Conservation (phyloP, 2,888 invertebrate species). For the Coenonympha glycerion region DNA sequence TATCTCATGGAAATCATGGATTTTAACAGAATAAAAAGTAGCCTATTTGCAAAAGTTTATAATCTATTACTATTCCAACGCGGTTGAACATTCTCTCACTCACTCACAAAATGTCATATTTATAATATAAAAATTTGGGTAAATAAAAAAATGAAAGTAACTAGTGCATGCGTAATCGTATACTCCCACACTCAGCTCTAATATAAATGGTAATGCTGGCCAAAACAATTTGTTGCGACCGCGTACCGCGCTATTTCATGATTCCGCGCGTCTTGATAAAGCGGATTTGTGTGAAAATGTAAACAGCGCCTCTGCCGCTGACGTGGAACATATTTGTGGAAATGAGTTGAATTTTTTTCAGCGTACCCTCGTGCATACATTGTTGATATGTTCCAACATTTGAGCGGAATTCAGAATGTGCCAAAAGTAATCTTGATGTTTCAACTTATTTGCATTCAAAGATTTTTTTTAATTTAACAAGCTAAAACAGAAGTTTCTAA, state of each 20-base stretch:
- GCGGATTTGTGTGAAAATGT: slow-evolving; percentile 16
- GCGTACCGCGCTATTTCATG: slow-evolving; percentile 15
- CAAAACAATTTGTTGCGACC: slow-evolving; percentile 19
- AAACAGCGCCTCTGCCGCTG: slow-evolving; percentile 8
- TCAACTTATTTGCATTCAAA: neutral
- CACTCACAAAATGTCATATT: no score
- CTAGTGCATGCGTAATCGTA: neutral
- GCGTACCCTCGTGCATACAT: neutral
- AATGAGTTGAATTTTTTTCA: slow-evolving; percentile 8
- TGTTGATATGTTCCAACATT: neutral
- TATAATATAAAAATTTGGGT: no score
- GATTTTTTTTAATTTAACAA: no score
- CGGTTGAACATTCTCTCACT: no score
- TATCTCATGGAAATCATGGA: no score
- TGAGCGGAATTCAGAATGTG: neutral
- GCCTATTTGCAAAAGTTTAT: no score
- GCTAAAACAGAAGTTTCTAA: no score
- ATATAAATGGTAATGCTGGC: slow-evolving; percentile 12
- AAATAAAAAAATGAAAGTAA: no score
- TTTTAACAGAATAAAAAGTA: no score
- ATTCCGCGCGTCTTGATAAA: slow-evolving; percentile 18
- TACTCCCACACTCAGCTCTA: neutral
- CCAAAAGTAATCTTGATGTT: neutral
- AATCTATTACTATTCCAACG: no score
- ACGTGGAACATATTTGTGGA: slow-evolving; percentile 9